Base-by-base conservation (phyloP, 2,113 vertebrate genomes). In the Fulica atra region DNA sequence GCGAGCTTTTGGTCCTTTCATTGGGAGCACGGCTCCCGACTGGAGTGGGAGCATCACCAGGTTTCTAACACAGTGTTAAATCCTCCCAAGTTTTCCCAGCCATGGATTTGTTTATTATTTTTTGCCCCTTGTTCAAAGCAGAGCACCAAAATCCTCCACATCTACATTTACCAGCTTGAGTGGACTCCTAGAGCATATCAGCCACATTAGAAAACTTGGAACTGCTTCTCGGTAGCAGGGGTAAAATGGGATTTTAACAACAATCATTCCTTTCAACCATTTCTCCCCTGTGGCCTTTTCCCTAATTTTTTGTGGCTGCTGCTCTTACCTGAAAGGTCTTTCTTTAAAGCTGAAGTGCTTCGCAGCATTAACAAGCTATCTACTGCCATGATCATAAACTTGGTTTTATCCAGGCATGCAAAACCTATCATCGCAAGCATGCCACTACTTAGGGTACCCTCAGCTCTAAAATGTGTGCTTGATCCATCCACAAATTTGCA, bases 91-190 rank as follows among this genome's bases (percentile, higher is more conserved):
- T 70, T 92, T 96, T 86, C 51, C 68, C 72, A 93, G 9, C 12
- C 21, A 20, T 3, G 1, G 33, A 69, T 68, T 76, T 69, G 35
- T 35, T 12, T 4, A 19, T 10, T 6, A 7, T 23, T 23, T 23
- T 48, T 16, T 7, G 7, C 26, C 19, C 8, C 18, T 82, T 89
- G 50, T 92, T 66, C 69, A 81, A 94, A 96, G 53, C 44, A 76
- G 60, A 65, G n/a, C 51, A 16, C 72, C 95, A 83, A 97, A 97
- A 94, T 80, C 82, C 84, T 81, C 44, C 60, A 86, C 92, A 95
- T 94, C 46, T 57, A 80, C 93, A 81, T 61, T 76, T 42, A 54
- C 64, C 36, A 57, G 80, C 65, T 91, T 81, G 20, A 95, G 64
- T 7, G 0, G 38, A 26, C 46, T 92, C 28, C 25, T 77, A 16